These are phyloP conservation scores for Picus viridis DNA, from an alignment of 2,797 vertebrate species.

Conservation along the genomic window DNA sequence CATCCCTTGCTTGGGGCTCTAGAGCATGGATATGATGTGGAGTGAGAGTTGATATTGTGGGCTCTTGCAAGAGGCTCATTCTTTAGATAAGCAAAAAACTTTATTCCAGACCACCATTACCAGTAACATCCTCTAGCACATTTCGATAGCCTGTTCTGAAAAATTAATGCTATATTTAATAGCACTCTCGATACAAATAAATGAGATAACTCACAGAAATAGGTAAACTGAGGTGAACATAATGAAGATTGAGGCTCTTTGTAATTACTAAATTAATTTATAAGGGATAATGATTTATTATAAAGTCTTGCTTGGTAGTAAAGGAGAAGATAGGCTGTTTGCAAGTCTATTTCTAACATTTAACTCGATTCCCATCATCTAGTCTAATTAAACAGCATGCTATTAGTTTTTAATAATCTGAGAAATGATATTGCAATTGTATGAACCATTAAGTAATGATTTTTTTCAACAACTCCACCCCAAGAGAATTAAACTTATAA, in stretches of 20 bases:
- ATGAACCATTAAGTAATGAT: constrained; percentile 31
- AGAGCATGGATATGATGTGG: background rate
- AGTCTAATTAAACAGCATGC: constrained; percentile 44
- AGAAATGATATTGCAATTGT: constrained; percentile 31
- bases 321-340: background rate
- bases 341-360: constrained; percentile 16
- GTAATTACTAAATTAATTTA: constrained; percentile 26
- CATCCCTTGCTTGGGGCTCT: background rate
- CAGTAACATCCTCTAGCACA: background rate
- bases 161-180: constrained; percentile 45
- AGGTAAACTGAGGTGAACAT: constrained; percentile 10
- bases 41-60: background rate
- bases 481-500: background rate
- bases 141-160: background rate
- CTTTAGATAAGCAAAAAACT: background rate
- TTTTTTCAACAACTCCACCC: background rate
- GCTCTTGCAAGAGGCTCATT: background rate
- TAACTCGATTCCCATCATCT: constrained; percentile 26
- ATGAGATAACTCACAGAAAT: constrained; percentile 36
- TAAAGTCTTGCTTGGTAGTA: background rate
- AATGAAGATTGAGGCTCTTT: constrained; percentile 28
- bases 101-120: constrained; percentile 26
- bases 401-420: constrained; percentile 55
- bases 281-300: constrained; percentile 32
- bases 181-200: constrained; percentile 41